Evolutionary conservation across 2,888 invertebrate species (phyloP).

Genomic region (Pseudococcus viburni): DNA sequence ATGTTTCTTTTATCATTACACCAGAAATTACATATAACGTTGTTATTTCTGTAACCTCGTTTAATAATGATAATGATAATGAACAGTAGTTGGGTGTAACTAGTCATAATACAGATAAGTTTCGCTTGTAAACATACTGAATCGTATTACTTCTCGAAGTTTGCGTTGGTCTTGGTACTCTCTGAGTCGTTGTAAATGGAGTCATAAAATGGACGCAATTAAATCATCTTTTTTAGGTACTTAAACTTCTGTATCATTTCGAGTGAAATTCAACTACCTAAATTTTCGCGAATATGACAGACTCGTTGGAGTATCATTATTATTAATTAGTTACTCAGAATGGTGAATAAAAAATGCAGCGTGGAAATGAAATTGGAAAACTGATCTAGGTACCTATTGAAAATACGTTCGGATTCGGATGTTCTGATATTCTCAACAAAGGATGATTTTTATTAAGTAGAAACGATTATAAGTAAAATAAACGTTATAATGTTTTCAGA

Average conservation of each 20-base stretch:
- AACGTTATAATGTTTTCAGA: conserved; percentile 11
- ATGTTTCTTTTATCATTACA: conserved; percentile 15
- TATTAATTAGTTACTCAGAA: too few species aligned
- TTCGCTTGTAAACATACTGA: neutral
- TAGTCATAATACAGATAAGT: neutral
- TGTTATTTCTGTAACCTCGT: neutral
- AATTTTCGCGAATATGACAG: too few species aligned
- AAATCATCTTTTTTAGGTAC: neutral
- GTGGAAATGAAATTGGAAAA: neutral
- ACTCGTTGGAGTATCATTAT: too few species aligned
- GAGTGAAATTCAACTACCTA: too few species aligned
- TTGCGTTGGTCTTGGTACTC: too few species aligned
- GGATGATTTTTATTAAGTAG: neutral
- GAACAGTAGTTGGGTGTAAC: neutral
- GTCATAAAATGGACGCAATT: neutral
- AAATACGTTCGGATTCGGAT: neutral
- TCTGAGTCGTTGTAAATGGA: neutral
- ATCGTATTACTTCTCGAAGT: neutral
- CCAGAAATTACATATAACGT: neutral
- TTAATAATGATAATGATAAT: neutral
- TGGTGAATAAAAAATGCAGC: too few species aligned
- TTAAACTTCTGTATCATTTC: too few species aligned
- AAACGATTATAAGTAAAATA: neutral
- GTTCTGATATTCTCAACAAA: neutral
- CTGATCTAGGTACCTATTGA: neutral